Conservation (phyloP, 1,140 invertebrate species). For the Hetaerina americana region DNA sequence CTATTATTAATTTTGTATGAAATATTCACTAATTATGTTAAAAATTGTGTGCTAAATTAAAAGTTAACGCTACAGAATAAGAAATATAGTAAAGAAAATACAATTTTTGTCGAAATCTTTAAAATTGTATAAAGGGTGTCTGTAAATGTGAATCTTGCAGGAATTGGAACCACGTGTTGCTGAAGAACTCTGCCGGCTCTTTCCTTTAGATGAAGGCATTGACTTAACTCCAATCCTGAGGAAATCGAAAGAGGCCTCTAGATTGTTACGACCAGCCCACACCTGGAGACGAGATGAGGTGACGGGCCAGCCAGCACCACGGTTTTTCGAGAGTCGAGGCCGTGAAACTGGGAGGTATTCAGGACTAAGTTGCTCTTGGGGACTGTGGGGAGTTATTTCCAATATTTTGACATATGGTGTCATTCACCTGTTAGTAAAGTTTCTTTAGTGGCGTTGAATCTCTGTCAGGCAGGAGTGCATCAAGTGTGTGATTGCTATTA, state of each 20-base stretch:
- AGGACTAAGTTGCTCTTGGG: background rate
- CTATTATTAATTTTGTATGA: too few relatives aligned
- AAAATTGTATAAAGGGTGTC: too few relatives aligned
- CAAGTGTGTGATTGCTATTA: background rate
- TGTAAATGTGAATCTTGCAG: too few relatives aligned
- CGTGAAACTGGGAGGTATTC: background rate
- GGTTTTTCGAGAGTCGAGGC: background rate
- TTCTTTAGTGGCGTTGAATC: background rate
- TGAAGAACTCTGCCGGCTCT: conserved; percentile 85
- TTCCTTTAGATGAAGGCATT: conserved; percentile 84
- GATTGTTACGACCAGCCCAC: conserved; percentile 16
- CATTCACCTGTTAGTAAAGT: background rate
- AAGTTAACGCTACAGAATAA: too few relatives aligned
- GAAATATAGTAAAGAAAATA: too few relatives aligned
- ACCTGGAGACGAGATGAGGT: background rate
- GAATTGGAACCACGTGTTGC: conserved; percentile 93
- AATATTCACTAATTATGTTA: too few relatives aligned
- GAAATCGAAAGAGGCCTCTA: conserved; percentile 75
- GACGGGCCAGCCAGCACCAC: background rate
- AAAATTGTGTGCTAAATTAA: too few relatives aligned
- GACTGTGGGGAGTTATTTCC: background rate
- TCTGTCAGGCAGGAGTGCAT: background rate
- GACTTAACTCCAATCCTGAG: conserved; percentile 81
- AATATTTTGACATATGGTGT: background rate
- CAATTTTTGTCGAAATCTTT: too few relatives aligned